Evolutionary conservation across 2,888 invertebrate species (phyloP), one percentile per base, ranked within the genome.

Genomic region (Lepetodrilus schrolli): DNA sequence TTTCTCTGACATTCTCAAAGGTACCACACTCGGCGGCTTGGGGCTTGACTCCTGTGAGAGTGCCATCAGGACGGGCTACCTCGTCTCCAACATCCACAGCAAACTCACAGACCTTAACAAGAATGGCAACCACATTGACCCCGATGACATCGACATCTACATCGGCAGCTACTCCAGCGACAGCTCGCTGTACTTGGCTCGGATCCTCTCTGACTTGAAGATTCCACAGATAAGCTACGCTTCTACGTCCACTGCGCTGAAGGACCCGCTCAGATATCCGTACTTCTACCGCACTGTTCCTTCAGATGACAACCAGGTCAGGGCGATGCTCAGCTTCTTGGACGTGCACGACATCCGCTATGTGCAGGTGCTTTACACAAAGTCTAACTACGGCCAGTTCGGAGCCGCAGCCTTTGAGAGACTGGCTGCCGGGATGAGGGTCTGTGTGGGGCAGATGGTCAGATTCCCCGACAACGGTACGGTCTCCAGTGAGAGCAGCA

Each of bases 321-420:
- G 85, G 26, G 89, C 89, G 2, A 86, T 90, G 75, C 81, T 91
- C 2, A 83, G 84, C 34, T 86, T 91, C 38, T 82, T 91, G 48
- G 83, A 87, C 49, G 80, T 86, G 66, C 86, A 87, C 73, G 85
- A 90, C 48, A 89, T 91, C 81, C 84, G 88, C 34, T 91, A 91
- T 76, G 89, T 91, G 1, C 91, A 91, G 75, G 84, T 90, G 8
- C 82, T 87, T 1, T 82, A 84, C 73, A 81, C 86, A 0, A 75
- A 81, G 0, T 78, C 82, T 49, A 84, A 80, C 50, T 87, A 88
- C 50, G 88, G 88, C 0, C 74, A 77, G 43, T 75, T 77, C 17
- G 85, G 82, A 8, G 81, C 86, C 0, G 74, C 70, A 26, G 80
- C 80, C 8, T 86, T 88, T 70, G 72, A 76, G 21, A 49, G 73